A percentile compares a stretch with the other conserved stretches of the same genome.
phyloP scores from a whole-genome alignment of 2,888 invertebrate species.

The Drosophila nigricruria region DNA sequence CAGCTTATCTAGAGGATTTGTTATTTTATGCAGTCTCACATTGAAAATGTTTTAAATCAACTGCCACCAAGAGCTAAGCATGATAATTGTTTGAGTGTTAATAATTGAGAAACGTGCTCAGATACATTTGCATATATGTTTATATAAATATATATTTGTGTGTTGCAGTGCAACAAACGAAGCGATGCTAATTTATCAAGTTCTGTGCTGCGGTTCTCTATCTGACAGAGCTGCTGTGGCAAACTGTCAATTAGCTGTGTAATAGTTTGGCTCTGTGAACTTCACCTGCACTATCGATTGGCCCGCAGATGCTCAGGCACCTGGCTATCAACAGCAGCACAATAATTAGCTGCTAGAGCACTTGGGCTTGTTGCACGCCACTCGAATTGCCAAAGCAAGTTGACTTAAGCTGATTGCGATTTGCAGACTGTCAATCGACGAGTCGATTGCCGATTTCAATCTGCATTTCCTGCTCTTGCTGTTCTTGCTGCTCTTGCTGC shows the following conservation, averaged over 20 bases:
- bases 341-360: conserved; percentile 48
- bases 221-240: conserved; percentile 1
- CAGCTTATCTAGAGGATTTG: conserved; percentile 13
- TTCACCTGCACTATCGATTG: conserved; percentile 19
- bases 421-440: conserved; percentile 26
- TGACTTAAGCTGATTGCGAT: conserved; percentile 69
- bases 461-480: conserved; percentile 27
- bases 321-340: conserved; percentile 4
- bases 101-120: conserved; percentile 33
- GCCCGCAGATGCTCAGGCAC: not conserved
- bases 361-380: conserved; percentile 4
- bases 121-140: not conserved
- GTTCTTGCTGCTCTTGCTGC: not conserved
- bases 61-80: not conserved
- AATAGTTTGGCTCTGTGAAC: conserved; percentile 14
- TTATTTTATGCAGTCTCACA: conserved; percentile 6
- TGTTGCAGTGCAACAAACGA: not conserved
- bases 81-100: conserved; percentile 36
- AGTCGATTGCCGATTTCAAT: conserved; percentile 24
- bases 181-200: conserved; percentile 27
- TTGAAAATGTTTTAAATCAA: conserved; percentile 18
- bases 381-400: conserved; percentile 34
- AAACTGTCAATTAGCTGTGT: conserved; percentile 8
- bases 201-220: not conserved
- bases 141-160: not conserved